phyloP scores from a whole-genome alignment of 2,113 vertebrate species.

The Marmota flaviventris region DNA sequence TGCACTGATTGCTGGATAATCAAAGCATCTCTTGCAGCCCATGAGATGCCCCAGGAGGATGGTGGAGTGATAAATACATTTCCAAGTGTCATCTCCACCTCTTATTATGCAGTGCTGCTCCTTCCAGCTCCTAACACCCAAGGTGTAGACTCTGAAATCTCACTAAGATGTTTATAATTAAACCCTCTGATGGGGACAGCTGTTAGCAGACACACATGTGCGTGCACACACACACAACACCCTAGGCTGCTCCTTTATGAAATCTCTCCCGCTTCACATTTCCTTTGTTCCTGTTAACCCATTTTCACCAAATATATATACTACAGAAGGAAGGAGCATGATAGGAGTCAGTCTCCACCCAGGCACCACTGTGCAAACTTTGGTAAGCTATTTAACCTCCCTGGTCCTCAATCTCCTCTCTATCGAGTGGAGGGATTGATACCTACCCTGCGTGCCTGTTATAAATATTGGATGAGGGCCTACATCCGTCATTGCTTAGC shows the following conservation, averaged over 20 bases:
- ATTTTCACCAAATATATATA: background rate
- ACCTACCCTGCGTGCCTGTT: background rate
- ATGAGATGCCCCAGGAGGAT: no score
- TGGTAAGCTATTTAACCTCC: background rate
- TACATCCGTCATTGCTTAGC: background rate
- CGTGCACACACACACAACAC: rapidly evolving
- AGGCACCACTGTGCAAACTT: background rate
- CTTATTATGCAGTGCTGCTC: background rate
- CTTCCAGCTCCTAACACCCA: background rate
- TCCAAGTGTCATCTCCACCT: no score
- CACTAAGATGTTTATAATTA: background rate
- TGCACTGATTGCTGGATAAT: no score
- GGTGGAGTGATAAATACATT: background rate
- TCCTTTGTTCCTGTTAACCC: background rate
- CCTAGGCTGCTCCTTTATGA: background rate
- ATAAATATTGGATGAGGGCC: background rate
- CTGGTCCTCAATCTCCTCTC: background rate
- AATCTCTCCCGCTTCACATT: background rate
- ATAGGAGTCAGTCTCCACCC: background rate
- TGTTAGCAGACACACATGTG: no score
- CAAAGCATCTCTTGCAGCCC: background rate
- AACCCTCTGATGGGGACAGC: background rate
- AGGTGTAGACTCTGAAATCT: background rate
- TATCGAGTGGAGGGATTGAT: background rate
- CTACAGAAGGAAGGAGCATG: background rate